Evolutionary conservation across 2,888 invertebrate species (phyloP).

Genomic region (Hyalella azteca): DNA sequence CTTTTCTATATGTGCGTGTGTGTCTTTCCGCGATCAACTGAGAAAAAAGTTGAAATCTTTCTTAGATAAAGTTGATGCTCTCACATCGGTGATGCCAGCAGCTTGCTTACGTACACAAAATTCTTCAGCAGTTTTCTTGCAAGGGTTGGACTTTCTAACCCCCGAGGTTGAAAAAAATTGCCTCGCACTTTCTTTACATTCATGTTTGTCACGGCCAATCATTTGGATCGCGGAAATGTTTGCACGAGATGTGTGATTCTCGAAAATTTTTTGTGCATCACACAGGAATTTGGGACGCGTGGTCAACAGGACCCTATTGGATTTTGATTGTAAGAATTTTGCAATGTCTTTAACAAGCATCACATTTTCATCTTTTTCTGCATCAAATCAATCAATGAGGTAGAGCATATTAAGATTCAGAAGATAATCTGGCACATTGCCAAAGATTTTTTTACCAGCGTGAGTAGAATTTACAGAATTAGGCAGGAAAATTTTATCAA

Average conservation of each 20-base stretch:
- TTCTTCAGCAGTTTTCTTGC: not conserved
- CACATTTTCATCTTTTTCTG: not conserved
- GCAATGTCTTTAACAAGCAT: not conserved
- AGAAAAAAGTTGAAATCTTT: not conserved
- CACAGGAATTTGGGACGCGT: not conserved
- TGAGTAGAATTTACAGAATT: not conserved
- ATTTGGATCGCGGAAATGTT: not conserved
- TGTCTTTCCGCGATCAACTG: not conserved
- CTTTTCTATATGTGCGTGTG: not conserved
- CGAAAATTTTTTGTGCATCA: not conserved
- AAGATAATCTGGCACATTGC: not conserved
- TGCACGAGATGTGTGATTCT: too few relatives aligned
- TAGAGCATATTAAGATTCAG: not conserved
- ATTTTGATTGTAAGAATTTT: not conserved
- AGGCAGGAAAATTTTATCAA: not conserved
- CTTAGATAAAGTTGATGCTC: not conserved
- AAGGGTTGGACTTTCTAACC: not conserved
- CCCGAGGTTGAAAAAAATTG: not conserved
- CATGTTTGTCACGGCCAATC: not conserved
- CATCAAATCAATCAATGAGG: constrained; percentile 13
- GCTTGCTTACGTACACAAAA: not conserved
- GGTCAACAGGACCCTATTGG: not conserved
- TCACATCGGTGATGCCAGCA: not conserved
- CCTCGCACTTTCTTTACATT: not conserved
- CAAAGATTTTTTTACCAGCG: not conserved